Evolutionary conservation across 2,113 vertebrate genomes (phyloP).

Genomic region (Bubo scandiacus): DNA sequence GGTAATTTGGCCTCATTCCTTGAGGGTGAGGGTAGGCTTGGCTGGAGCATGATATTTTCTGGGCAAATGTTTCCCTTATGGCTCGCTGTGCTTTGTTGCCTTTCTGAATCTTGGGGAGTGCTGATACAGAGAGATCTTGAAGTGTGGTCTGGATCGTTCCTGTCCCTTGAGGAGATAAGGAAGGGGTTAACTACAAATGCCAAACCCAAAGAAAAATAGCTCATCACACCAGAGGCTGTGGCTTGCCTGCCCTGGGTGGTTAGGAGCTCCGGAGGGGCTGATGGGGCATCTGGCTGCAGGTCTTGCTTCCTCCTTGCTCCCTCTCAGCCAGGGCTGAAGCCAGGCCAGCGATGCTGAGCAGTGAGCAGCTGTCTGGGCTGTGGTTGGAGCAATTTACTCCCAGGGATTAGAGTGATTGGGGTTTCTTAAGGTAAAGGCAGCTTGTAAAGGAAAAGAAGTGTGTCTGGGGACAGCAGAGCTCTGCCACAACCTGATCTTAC

Average conservation of each 20-base stretch:
- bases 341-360: not conserved
- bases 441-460: not conserved
- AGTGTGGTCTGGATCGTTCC: not conserved
- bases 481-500: not conserved
- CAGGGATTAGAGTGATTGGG: not conserved
- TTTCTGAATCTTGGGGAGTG: not conserved
- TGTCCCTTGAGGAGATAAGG: not conserved
- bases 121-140: not conserved
- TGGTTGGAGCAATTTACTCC: not conserved
- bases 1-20: not conserved
- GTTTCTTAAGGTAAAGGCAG: conserved; percentile 31
- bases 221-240: not conserved
- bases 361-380: conserved; percentile 22
- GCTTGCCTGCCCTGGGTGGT: not conserved
- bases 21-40: not conserved
- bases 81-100: not conserved
- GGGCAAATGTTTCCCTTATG: not conserved
- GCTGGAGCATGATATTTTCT: not conserved
- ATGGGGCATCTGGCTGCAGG: not conserved
- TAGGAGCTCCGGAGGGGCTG: not conserved
- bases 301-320: not conserved
- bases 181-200: not conserved
- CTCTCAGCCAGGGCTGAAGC: not conserved
- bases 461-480: not conserved
- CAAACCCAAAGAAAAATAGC: not conserved